Percentiles rank a stretch among this genome's conserved stretches.
phyloP scores from a whole-genome alignment of 2,888 invertebrate species.

The Monopis laevigella region DNA sequence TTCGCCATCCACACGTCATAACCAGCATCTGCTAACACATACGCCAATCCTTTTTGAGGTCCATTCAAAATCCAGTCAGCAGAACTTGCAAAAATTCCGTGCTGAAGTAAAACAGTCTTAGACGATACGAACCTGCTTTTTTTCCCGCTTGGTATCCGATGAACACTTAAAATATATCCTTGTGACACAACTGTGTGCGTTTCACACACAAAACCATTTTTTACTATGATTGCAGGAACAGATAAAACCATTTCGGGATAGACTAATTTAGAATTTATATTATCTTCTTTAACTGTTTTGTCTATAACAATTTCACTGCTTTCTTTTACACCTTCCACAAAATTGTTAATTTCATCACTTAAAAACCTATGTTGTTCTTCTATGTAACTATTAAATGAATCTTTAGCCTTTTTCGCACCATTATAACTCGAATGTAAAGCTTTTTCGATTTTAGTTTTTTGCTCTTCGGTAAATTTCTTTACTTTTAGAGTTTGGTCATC shows the following conservation, averaged over 20 bases:
- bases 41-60: conserved; percentile 71
- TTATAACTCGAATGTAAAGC: conserved; percentile 27
- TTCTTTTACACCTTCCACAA: conserved; percentile 34
- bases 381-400: conserved; percentile 34
- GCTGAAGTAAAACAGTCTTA: conserved; percentile 74
- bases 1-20: conserved; percentile 88
- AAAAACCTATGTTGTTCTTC: conserved; percentile 37
- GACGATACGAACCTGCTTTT: conserved; percentile 28
- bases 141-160: conserved; percentile 75
- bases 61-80: conserved; percentile 82
- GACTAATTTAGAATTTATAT: conserved; percentile 22
- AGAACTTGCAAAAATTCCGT: conserved; percentile 82
- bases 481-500: conserved; percentile 25
- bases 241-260: conserved; percentile 41
- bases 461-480: conserved; percentile 29
- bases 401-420: conserved; percentile 30
- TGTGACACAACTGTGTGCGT: conserved; percentile 78
- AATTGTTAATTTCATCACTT: conserved; percentile 32
- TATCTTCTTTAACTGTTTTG: background rate
- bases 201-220: conserved; percentile 76
- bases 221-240: conserved; percentile 43
- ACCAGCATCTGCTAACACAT: conserved; percentile 72
- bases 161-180: conserved; percentile 82
- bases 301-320: conserved; percentile 30
- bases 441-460: conserved; percentile 24